Evolutionary conservation across 2,797 vertebrate genomes (phyloP).

Genomic region (Ataeniobius toweri): DNA sequence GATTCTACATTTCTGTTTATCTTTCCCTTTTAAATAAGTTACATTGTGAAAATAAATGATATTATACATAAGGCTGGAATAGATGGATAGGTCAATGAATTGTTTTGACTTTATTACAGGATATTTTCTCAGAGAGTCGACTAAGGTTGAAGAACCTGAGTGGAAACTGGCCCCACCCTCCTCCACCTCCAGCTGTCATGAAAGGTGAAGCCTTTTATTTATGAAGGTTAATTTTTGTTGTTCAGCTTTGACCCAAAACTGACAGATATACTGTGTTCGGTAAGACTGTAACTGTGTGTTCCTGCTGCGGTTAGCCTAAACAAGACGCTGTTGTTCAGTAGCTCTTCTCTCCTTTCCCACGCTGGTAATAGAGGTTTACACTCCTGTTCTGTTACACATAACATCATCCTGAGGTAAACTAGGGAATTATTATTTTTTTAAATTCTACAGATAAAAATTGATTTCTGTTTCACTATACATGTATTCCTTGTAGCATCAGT

Average conservation of each 20-base stretch:
- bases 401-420: too few relatives aligned
- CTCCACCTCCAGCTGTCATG: neutral
- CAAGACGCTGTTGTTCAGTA: slow-evolving; percentile 31
- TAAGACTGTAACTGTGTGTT: slow-evolving; percentile 39
- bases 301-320: slow-evolving; percentile 64
- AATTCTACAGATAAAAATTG: neutral
- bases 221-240: slow-evolving; percentile 13
- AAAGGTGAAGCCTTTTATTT: slow-evolving; percentile 18
- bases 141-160: too few relatives aligned
- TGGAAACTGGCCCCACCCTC: too few relatives aligned
- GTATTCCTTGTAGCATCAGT: neutral
- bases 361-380: slow-evolving; percentile 27
- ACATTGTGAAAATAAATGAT: too few relatives aligned
- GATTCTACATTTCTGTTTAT: too few relatives aligned
- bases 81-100: too few relatives aligned
- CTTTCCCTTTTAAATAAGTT: too few relatives aligned
- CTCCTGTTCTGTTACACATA: neutral
- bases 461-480: neutral
- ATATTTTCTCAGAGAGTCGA: too few relatives aligned
- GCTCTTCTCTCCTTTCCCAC: slow-evolving; percentile 31
- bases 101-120: too few relatives aligned
- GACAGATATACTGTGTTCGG: slow-evolving; percentile 26
- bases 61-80: too few relatives aligned
- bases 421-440: neutral
- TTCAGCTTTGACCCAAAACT: slow-evolving; percentile 41